Evolutionary conservation across 2,888 invertebrate genomes (phyloP).

Genomic region (Panzeria rudis): DNA sequence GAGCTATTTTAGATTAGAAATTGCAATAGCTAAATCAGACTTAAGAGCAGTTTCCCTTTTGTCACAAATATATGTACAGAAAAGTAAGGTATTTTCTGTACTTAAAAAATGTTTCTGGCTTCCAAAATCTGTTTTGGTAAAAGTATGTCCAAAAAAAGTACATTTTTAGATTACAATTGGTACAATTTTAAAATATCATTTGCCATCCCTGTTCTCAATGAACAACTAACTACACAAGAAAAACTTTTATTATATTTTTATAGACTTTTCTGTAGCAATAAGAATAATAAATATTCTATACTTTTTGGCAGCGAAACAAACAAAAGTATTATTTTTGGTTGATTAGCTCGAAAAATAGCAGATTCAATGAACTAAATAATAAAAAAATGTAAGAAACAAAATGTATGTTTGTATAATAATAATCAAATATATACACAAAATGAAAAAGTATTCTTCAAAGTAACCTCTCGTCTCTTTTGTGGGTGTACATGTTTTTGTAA

Average conservation of each 20-base stretch:
- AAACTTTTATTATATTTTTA: slow-evolving; percentile 32
- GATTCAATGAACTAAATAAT: slow-evolving; percentile 59
- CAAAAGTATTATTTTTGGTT: slow-evolving; percentile 62
- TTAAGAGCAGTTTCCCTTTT: too few species aligned
- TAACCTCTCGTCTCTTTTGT: neutral
- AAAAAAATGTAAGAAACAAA: slow-evolving; percentile 12
- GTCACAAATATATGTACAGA: too few species aligned
- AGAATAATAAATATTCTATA: slow-evolving; percentile 40
- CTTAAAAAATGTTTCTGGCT: too few species aligned
- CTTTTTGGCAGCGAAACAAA: slow-evolving; percentile 53
- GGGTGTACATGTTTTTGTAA: slow-evolving; percentile 9
- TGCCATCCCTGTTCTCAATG: neutral
- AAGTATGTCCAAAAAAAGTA: too few species aligned
- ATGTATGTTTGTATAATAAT: neutral
- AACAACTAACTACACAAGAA: slow-evolving; percentile 4
- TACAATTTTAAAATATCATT: too few species aligned
- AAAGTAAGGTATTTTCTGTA: too few species aligned
- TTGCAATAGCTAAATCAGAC: too few species aligned
- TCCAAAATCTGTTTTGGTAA: too few species aligned
- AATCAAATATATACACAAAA: slow-evolving; percentile 31
- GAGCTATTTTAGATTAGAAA: too few species aligned
- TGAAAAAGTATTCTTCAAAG: neutral
- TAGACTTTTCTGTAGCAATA: neutral
- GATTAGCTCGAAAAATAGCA: slow-evolving; percentile 64
- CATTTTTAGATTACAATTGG: too few species aligned